Percentiles rank a stretch among this genome's conserved stretches.
Conservation (phyloP, 2,797 vertebrate genomes). For the Lagorchestes hirsutus region DNA sequence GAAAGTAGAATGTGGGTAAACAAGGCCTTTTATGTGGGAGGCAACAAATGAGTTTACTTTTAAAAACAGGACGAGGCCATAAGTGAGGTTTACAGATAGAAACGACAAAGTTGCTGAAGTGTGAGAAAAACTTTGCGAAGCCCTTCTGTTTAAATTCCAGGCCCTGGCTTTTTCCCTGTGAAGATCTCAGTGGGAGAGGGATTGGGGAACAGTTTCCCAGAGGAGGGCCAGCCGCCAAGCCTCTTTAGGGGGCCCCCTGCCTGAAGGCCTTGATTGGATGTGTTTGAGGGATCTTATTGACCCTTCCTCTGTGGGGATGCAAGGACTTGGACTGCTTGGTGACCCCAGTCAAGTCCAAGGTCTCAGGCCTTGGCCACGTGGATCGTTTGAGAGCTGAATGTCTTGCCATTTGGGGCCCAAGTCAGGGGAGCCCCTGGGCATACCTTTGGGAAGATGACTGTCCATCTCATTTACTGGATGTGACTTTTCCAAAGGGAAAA, state of each 20-base stretch:
- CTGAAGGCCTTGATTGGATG: neutral
- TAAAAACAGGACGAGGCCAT: conserved; percentile 81
- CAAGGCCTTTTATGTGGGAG: conserved; percentile 80
- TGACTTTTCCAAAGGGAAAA: conserved; percentile 44
- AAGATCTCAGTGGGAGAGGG: conserved; percentile 58
- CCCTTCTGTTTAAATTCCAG: conserved; percentile 76
- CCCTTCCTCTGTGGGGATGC: no score
- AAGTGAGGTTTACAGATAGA: conserved; percentile 80
- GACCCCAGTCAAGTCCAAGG: neutral
- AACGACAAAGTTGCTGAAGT: conserved; percentile 81
- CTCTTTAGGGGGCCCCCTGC: conserved; percentile 35
- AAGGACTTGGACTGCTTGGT: neutral
- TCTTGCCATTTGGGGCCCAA: neutral
- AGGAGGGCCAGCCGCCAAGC: conserved; percentile 25
- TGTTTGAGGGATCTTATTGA: neutral
- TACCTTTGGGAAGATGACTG: neutral
- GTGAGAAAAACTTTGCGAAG: conserved; percentile 76
- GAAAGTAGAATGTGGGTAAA: conserved; percentile 79
- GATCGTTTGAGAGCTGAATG: neutral
- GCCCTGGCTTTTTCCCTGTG: conserved; percentile 65
- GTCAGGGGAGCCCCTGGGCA: neutral
- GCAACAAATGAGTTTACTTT: conserved; percentile 80
- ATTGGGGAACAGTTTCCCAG: conserved; percentile 61
- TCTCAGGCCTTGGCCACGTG: neutral
- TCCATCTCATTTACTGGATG: conserved; percentile 9